Base-by-base conservation (phyloP, 1,140 invertebrate species). In the Asbolus verrucosus region DNA sequence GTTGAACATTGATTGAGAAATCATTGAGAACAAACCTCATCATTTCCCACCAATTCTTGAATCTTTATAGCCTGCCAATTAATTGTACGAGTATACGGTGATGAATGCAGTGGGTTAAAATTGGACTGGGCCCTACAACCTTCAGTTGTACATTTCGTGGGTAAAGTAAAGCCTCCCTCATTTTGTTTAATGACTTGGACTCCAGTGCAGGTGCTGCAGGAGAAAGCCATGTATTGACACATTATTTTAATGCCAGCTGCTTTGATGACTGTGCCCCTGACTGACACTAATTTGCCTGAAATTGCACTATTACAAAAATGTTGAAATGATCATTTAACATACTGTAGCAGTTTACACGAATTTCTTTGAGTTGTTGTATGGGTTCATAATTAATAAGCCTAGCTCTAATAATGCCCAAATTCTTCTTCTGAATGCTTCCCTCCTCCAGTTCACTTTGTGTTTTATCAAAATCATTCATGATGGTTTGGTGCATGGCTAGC, bases 251-350 rank as follows among this genome's bases (percentile, higher is more conserved):
- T 85, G 79, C 89, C 89, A 11, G 92, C 89, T 5, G 94, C 91
- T 78, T 94, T 85, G 59, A 94, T 92, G 0, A 98, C 92, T 67
- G 92, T 95, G 0, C 96, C 96, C 78, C 90, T 89, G 1, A 96
- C 86, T 13, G 90, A 89, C 0, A 97, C 86, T 73, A 96, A 86
- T 84, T 94, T 95, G 9, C 91, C 92, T 92, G 72, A 19, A 82
- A 82, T n/a, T 31, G 18, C 59, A 15, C 19, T 18, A 36, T 21
- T 36, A 63, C 21, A 43, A 18, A n/a, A 11, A 61, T 27, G 6
- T 67, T 71, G 16, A 8, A 36, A 19, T 15, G 9, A 36, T 36
- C 11, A n/a, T 36, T 4, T 8, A 30, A 16, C 78, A 81, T 84
- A 92, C 92, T 92, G 86, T 90, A 93, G 79, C 86, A 89, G 79